Evolutionary conservation across 2,113 vertebrate genomes (phyloP).

Genomic region (Numenius arquata): DNA sequence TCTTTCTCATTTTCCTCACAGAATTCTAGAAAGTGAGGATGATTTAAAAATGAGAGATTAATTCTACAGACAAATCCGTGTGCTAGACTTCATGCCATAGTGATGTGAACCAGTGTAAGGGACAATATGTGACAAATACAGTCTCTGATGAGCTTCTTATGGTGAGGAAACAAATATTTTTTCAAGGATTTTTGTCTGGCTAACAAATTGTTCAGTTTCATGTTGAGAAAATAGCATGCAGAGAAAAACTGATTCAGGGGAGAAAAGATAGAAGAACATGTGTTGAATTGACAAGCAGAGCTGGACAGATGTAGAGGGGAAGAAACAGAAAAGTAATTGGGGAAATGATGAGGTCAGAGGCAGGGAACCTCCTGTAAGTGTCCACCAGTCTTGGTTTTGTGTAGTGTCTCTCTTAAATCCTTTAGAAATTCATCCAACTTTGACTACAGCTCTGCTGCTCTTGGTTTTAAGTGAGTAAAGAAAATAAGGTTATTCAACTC

Average conservation of each 20-base stretch:
- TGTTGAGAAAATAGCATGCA: not conserved
- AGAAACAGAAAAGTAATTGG: not conserved
- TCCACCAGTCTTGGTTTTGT: not conserved
- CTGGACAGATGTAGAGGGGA: not conserved
- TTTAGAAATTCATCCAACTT: not conserved
- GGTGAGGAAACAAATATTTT: not conserved
- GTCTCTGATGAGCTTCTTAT: not conserved
- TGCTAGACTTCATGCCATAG: not conserved
- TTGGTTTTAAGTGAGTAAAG: not conserved
- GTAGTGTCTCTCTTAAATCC: not conserved
- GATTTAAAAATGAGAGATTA: not conserved
- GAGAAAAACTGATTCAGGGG: not conserved
- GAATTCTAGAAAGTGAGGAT: not conserved
- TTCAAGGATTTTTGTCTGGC: not conserved
- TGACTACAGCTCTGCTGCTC: not conserved
- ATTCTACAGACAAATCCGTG: not conserved
- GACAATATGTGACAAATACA: not conserved
- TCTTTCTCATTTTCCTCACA: not conserved
- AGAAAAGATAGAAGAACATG: not conserved
- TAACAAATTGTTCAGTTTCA: not conserved
- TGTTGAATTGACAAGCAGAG: not conserved
- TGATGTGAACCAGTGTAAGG: not conserved
- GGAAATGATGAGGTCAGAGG: not conserved
- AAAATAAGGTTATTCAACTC: not conserved
- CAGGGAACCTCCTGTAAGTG: not conserved